Evolutionary conservation across 2,113 vertebrate species (phyloP), one percentile per base, ranked within the genome.

Genomic region (Lepisosteus osseus): DNA sequence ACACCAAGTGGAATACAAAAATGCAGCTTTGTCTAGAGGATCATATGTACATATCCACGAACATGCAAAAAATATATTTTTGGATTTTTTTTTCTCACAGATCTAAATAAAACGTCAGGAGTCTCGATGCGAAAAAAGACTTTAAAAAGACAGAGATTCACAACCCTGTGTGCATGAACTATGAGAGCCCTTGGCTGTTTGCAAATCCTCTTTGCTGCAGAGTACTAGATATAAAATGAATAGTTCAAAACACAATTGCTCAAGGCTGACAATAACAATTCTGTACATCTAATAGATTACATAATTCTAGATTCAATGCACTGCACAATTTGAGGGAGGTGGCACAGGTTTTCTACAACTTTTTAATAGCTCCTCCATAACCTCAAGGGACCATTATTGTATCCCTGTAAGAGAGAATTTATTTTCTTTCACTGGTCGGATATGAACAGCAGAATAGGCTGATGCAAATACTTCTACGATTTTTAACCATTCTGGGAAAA

Each of bases 331-430:
- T 67, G 68, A 45, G 56, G 56, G 56, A 74, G 72, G 65, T 74
- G 61, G 63, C 70, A 56, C 70, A 73, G 71, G 73, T 79, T 79
- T 71, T 47, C 56, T 77, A 72, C 72, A 64, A 59, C 67, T 65
- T 73, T 70, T 70, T 73, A 73, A 68, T 72, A 67, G 72, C 69
- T 65, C 70, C 57, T 67, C 13, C 15, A 4, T 54, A 54, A 77
- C 70, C 51, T 73, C 68, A 74, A 44, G 73, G 71, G 71, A 74
- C 74, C 17, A 65, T 56, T 75, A 77, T 75, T 67, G 14, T 41
- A 41, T 29, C 6, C 29, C 29, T 29, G 1, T 29, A 29, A 29
- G 29, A 29, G 29, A 29, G 29, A 29, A 29, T 29, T 29, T 29
- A 0, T 29, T 29, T 29, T 29, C 29, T 29, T 29, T 29, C 29